Base-by-base conservation (phyloP, 2,888 invertebrate species). In the Tipula lateralis region DNA sequence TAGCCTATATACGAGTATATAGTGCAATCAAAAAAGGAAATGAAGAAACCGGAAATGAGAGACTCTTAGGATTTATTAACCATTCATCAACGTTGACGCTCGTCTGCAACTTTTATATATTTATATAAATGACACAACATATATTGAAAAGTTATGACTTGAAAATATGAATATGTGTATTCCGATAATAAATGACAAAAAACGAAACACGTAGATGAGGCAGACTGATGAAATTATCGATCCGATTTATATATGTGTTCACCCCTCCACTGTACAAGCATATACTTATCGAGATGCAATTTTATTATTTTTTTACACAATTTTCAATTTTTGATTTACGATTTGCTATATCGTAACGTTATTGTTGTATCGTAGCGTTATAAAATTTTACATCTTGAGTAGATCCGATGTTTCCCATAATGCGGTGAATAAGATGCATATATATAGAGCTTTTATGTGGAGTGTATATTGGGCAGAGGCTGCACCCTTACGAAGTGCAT, bases 271-370 rank as follows among this genome's bases (percentile, higher is more conserved):
- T 24, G 24, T 66, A 24, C 66, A 66, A 66, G 24, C 9, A 24
- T 24, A 66, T 66, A 24, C 24, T 66, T 24, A 66, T 3, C 9
- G 9, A 66, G 66, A 66, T 66, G 24, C 24, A 24, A 66, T 66
- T 66, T 66, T 66, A 24, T 12, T 66, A 66, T 66, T 66, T 66
- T n/a, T 50, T 50, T 50, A 50, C 16, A n/a, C n/a, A 4, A 50
- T 50, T 19, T 66, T 66, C 66, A 24, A 66, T 66, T 66, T n/a
- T 66, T 66, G 66, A 66, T 66, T 66, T 66, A 66, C 66, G 66
- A 66, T 66, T 66, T 44, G 19, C 12, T 9, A 66, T n/a, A n/a
- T 66, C 66, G 66, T 12, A 66, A 66, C 44, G 24, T 66, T 66
- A 24, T 24, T 24, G 1, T 66, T 66, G 7, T 66, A 50, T 44